Evolutionary conservation across 2,113 vertebrate species (phyloP).

Genomic region (Struthio camelus): DNA sequence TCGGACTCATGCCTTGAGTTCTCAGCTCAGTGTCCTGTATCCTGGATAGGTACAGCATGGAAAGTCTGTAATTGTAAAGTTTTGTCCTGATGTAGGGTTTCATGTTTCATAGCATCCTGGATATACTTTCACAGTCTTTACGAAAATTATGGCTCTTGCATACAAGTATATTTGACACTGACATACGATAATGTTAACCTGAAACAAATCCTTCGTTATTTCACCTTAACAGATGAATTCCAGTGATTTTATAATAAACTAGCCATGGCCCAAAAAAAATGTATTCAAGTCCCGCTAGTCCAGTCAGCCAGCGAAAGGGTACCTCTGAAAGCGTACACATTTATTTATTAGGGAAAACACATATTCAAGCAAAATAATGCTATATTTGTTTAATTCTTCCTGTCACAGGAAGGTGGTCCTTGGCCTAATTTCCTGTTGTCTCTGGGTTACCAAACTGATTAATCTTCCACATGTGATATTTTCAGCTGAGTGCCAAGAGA

Average conservation of each 20-base stretch:
- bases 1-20: not conserved
- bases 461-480: not conserved
- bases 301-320: not conserved
- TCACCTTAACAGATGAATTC: not conserved
- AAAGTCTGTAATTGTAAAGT: not conserved
- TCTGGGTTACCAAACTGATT: not conserved
- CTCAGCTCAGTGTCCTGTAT: not conserved
- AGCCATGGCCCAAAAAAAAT: not conserved
- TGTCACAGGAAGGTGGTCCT: not conserved
- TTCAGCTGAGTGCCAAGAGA: conserved; percentile 2
- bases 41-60: not conserved
- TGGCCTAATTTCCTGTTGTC: not conserved
- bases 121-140: not conserved
- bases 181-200: not conserved
- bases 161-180: not conserved
- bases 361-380: not conserved
- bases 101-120: not conserved
- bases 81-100: not conserved
- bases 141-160: not conserved
- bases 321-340: not conserved
- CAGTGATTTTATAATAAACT: not conserved
- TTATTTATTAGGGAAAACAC: not conserved
- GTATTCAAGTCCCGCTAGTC: not conserved
- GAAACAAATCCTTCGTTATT: too few relatives aligned
- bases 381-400: not conserved